Conservation (phyloP, 2,113 vertebrate genomes). For the Myanophis thanlyinensis region DNA sequence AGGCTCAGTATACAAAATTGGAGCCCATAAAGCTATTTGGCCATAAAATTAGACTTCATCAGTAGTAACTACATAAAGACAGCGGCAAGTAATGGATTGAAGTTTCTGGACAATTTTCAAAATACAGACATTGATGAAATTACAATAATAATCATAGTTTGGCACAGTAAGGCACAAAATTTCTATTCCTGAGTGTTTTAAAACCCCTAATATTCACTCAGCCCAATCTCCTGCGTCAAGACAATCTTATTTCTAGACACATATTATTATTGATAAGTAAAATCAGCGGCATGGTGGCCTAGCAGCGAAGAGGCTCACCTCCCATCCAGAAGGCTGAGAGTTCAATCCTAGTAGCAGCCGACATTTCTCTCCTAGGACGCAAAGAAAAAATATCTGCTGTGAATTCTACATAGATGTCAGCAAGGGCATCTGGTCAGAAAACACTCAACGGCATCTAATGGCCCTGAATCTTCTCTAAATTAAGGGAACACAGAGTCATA, state of each 20-base stretch:
- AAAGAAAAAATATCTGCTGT: neutral
- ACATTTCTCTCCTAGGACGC: neutral
- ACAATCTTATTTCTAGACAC: neutral
- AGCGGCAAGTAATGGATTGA: neutral
- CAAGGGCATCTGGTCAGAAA: neutral
- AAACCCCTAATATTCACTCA: neutral
- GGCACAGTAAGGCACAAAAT: neutral
- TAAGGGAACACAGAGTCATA: neutral
- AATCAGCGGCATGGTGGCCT: neutral
- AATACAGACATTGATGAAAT: conserved; percentile 23
- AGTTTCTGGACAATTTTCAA: conserved; percentile 21
- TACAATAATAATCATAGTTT: conserved; percentile 18
- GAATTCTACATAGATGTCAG: neutral
- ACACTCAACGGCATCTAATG: neutral
- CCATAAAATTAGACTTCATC: conserved; percentile 16
- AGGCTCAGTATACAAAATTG: neutral
- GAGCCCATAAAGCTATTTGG: conserved; percentile 3
- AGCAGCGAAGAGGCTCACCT: neutral
- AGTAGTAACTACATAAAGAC: conserved; percentile 8
- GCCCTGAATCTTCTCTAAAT: neutral
- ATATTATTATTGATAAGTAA: neutral
- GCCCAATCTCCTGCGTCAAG: neutral
- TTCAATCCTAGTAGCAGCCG: neutral
- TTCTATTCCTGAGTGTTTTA: neutral
- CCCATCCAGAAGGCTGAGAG: neutral